These are phyloP conservation scores for Callipepla squamata DNA, from an alignment of 2,113 vertebrate genomes.

Conservation along the genomic window DNA sequence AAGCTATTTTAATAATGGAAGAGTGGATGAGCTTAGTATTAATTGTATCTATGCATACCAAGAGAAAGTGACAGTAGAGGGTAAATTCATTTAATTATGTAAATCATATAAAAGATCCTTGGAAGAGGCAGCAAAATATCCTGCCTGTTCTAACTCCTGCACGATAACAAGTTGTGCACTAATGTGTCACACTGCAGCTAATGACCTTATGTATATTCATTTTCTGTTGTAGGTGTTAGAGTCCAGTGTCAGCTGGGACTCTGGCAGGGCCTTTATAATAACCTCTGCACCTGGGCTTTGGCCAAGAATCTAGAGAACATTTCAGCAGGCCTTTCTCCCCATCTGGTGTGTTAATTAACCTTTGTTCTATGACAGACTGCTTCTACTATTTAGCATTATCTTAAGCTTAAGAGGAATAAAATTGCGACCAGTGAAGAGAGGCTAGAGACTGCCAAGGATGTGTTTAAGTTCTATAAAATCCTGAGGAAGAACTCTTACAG, in stretches of 20 bases:
- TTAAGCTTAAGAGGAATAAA: not conserved
- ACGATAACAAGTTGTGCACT: not conserved
- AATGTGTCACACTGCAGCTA: not conserved
- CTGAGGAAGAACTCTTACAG: not conserved
- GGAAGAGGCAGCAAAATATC: not conserved
- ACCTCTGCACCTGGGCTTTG: slow-evolving; percentile 20
- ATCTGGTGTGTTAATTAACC: slow-evolving; percentile 51
- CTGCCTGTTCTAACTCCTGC: not conserved
- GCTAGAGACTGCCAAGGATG: not conserved
- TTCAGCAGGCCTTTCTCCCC: slow-evolving; percentile 35
- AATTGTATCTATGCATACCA: not conserved
- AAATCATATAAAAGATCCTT: not conserved
- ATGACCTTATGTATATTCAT: not conserved
- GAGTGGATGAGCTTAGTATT: not conserved
- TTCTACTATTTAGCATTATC: not conserved
- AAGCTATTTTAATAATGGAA: not conserved
- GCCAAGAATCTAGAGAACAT: slow-evolving; percentile 22
- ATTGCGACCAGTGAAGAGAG: not conserved
- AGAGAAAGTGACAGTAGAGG: not conserved
- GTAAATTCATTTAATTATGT: not conserved
- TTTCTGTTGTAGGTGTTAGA: fast-evolving
- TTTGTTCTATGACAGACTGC: not conserved
- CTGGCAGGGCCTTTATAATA: not conserved
- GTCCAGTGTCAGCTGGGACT: not conserved
- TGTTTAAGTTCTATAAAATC: not conserved